Evolutionary conservation across 1,140 invertebrate genomes (phyloP).

Genomic region (Caenorhabditis brenneri): DNA sequence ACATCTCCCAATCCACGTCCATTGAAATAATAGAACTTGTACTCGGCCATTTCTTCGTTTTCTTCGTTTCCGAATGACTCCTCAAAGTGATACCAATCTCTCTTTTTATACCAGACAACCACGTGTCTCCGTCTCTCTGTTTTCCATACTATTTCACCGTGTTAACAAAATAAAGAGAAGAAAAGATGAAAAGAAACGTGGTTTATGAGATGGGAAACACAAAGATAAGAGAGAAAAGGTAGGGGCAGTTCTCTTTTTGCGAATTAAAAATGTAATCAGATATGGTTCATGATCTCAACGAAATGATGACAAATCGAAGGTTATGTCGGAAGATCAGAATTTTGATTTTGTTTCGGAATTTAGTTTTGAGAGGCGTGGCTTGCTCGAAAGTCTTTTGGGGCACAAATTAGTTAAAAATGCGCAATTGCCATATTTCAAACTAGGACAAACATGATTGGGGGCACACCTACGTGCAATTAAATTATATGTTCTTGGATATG

Average conservation of each 20-base stretch:
- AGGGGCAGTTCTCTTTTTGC: neutral
- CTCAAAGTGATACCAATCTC: neutral
- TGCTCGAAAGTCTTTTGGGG: no score
- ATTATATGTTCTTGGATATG: no score
- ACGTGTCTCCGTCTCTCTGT: slow-evolving; percentile 1
- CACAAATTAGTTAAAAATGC: no score
- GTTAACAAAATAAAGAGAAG: neutral
- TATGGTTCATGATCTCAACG: neutral
- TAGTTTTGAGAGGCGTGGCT: no score
- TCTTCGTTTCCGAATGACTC: neutral
- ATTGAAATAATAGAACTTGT: slow-evolving; percentile 50
- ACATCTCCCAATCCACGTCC: slow-evolving; percentile 47
- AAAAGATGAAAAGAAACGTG: neutral
- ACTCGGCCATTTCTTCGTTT: slow-evolving; percentile 18
- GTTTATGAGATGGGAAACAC: neutral
- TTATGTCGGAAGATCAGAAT: neutral
- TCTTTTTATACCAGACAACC: neutral
- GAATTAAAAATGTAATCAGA: slow-evolving; percentile 11
- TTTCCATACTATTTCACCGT: neutral
- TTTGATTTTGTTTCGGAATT: neutral
- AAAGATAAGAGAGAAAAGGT: neutral
- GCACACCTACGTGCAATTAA: no score
- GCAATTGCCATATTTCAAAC: no score
- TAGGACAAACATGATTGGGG: no score
- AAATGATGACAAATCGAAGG: neutral